These are phyloP conservation scores for Germaria angustata DNA, from an alignment of 2,888 invertebrate species.

Conservation along the genomic window DNA sequence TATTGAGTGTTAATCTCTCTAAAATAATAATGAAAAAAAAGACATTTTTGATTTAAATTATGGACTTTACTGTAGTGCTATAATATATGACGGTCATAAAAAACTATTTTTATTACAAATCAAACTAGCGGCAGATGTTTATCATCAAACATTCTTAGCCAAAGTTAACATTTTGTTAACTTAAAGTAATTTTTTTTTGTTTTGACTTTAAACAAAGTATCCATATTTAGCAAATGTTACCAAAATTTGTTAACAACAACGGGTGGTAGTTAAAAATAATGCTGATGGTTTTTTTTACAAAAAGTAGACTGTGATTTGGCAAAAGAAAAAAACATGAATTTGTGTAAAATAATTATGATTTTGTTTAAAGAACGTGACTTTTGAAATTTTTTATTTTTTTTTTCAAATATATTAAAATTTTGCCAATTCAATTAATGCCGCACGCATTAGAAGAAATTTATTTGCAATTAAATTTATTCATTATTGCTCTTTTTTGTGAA, in stretches of 20 bases:
- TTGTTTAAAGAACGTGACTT: constrained; percentile 45
- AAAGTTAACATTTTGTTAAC: constrained; percentile 46
- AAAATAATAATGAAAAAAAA: too few species aligned
- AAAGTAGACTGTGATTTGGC: neutral
- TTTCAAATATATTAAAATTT: neutral
- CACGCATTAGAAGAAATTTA: constrained; percentile 44
- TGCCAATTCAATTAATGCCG: constrained; percentile 45
- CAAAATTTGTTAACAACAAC: constrained; percentile 46
- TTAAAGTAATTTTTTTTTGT: neutral
- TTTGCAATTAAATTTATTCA: constrained; percentile 31
- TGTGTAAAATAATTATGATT: neutral
- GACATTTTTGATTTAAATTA: too few species aligned
- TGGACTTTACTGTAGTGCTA: too few species aligned
- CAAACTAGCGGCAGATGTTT: constrained; percentile 51
- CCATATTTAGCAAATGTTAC: constrained; percentile 29
- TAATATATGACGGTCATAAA: too few species aligned
- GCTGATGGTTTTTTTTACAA: neutral
- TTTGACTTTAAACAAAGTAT: constrained; percentile 5
- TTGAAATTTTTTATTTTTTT: neutral
- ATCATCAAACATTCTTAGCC: constrained; percentile 52
- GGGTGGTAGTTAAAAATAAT: constrained; percentile 44
- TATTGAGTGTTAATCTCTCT: too few species aligned
- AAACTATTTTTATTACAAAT: neutral
- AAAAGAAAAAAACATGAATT: neutral
- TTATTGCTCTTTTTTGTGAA: neutral